A percentile compares a stretch with the other conserved stretches of the same genome.
These are phyloP conservation scores for Cyanoliseus patagonus DNA, from an alignment of 2,113 vertebrate genomes.

Conservation along the genomic window DNA sequence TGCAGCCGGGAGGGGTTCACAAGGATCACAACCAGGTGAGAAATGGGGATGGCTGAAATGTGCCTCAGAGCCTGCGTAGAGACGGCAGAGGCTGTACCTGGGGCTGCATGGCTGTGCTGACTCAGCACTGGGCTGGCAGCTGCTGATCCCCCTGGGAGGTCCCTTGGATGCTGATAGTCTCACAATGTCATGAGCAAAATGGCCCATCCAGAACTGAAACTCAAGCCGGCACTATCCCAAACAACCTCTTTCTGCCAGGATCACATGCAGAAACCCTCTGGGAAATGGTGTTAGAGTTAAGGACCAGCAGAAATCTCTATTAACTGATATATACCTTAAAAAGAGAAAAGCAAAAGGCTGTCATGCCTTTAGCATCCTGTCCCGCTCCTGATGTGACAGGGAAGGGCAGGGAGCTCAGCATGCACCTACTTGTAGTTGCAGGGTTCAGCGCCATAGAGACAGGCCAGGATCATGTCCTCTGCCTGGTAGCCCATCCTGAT, in stretches of 20 bases:
- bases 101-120: neutral
- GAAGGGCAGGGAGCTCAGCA: neutral
- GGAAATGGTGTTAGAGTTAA: neutral
- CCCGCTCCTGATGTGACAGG: accelerated
- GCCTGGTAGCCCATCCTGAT: conserved; percentile 75
- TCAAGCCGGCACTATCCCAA: neutral
- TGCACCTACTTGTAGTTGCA: conserved; percentile 78
- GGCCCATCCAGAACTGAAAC: neutral
- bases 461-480: conserved; percentile 79
- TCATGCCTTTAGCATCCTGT: accelerated
- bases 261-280: neutral
- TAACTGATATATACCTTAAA: neutral
- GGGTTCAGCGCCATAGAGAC: conserved; percentile 76
- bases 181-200: accelerated
- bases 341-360: neutral
- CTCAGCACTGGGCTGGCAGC: neutral
- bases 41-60: neutral
- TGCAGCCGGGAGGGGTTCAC: neutral
- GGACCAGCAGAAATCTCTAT: neutral
- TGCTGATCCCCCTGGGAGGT: neutral
- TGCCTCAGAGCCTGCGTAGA: neutral
- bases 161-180: neutral
- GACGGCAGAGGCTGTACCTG: neutral
- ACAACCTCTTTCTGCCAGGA: neutral
- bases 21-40: neutral